Base-by-base conservation (phyloP, 2,797 vertebrate genomes). In the Falco concolor region DNA sequence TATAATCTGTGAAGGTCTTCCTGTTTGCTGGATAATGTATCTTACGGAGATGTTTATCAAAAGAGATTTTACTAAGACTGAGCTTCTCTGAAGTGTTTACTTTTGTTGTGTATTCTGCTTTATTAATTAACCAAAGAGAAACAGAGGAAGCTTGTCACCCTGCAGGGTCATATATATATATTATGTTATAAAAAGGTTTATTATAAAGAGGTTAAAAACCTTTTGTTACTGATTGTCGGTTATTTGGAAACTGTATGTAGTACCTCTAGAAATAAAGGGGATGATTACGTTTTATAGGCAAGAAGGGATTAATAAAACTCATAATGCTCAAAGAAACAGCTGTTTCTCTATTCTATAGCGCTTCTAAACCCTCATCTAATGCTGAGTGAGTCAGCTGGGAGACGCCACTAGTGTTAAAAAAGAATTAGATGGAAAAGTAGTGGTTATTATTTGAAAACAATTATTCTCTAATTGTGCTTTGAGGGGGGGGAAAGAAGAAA, bases 251-350 rank as follows among this genome's bases (percentile, higher is more conserved):
- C 87, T 94, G 82, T 93, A 79, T 80, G 80, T 91, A 95, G 92
- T 97, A 98, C 95, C 92, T 97, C 97, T 95, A 93, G 95, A 97
- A 98, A 98, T 97, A 97, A 97, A 98, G 90, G 87, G 84, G 95
- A 97, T 98, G 97, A 98, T 98, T 98, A 96, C 95, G 3, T 97
- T 98, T 98, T 97, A 97, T 96, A 96, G 95, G 82, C 82, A 97
- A 97, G 95, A 95, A 97, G 95, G 94, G 95, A 97, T 98, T 98
- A 96, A 94, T 97, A 97, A 98, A 96, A 92, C 74, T 89, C 75
- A 86, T 93, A 96, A 96, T 93, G 91, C 94, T 97, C 83, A 91
- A 95, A 97, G 96, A 97, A 98, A 94, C 98, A 98, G 97, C 96
- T 98, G 98, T 95, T 98, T 97, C 96, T 96, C 95, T 95, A 88